phyloP scores from a whole-genome alignment of 2,797 vertebrate genomes.

The Dryobates pubescens region DNA sequence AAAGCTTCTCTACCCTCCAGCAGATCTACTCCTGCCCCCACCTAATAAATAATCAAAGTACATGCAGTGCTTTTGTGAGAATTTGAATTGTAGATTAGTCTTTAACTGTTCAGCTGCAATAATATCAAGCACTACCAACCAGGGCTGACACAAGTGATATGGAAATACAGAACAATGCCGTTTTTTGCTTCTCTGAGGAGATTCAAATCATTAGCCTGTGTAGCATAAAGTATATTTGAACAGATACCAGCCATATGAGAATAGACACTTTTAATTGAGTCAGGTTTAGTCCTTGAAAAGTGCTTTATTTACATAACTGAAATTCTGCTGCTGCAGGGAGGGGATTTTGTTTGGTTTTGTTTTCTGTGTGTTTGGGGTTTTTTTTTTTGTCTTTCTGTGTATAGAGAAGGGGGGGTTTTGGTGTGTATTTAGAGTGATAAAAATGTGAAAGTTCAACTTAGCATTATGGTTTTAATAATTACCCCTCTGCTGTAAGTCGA shows the following conservation, averaged over 20 bases:
- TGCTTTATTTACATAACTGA: neutral
- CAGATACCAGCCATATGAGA: neutral
- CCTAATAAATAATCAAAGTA: neutral
- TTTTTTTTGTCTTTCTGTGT: neutral
- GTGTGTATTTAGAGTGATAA: neutral
- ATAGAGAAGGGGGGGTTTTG: neutral
- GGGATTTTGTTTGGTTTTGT: too few relatives aligned
- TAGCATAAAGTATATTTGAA: constrained; percentile 11
- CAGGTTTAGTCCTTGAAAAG: neutral
- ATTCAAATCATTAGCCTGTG: constrained; percentile 5
- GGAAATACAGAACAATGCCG: neutral
- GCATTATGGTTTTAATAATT: neutral
- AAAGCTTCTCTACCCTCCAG: too few relatives aligned
- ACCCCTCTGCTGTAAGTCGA: neutral
- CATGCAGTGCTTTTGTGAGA: neutral
- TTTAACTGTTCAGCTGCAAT: constrained; percentile 18
- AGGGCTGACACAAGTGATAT: constrained; percentile 6
- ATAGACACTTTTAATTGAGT: constrained; percentile 14
- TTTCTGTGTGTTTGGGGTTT: too few relatives aligned
- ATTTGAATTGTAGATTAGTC: constrained; percentile 33
- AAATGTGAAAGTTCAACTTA: neutral
- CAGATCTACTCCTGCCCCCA: too few relatives aligned
- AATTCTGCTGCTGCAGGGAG: neutral
- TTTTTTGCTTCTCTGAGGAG: constrained; percentile 30
- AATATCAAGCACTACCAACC: neutral